Evolutionary conservation across 2,113 vertebrate species (phyloP), one percentile per base, ranked within the genome.

Genomic region (Turdus rufiventris): DNA sequence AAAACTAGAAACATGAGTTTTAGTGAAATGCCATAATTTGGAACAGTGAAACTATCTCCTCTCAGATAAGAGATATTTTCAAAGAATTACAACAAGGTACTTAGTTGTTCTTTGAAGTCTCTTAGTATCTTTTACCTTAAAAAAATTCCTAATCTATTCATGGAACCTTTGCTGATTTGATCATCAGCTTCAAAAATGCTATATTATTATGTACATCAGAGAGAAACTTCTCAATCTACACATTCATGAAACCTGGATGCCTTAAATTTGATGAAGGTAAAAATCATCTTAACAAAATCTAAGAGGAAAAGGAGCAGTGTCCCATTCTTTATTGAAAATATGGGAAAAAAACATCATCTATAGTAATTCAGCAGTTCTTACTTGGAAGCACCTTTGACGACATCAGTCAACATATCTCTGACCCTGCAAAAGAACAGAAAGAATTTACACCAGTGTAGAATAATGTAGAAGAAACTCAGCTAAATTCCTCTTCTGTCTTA

Each of bases 381-480:
- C 99, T 99, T 99, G 58, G 98, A 98, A 85, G 99, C 98, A 88
- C 98, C 96, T 96, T 98, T 99, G 94, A 99, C 98, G 79, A 98
- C 97, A 80, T 99, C 98, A 2, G 98, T 97, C 95, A 99, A 97
- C 96, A 98, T 98, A 96, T 99, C 99, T 97, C 99, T 98, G 92
- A 98, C 97, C 99, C 99, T 99, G 98, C 48, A 91, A 93, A 8
- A 84, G 31, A 91, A 91, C 16, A 85, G 77, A 85, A 94, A 43
- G 6, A 89, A 34, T 43, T 65, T 53, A 48, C 13, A 86, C 5
- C 38, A 38, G 38, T 38, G 38, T 38, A 38, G 38, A 38, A 63
- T 1, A 54, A 19, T 36, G n/a, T 0, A 87, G 21, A 18, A 72
- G 45, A 12, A 85, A 91, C 15, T 66, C 28, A 48, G 36, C 18